Conservation (phyloP, 2,113 vertebrate genomes). For the Bolborhynchus lineola region DNA sequence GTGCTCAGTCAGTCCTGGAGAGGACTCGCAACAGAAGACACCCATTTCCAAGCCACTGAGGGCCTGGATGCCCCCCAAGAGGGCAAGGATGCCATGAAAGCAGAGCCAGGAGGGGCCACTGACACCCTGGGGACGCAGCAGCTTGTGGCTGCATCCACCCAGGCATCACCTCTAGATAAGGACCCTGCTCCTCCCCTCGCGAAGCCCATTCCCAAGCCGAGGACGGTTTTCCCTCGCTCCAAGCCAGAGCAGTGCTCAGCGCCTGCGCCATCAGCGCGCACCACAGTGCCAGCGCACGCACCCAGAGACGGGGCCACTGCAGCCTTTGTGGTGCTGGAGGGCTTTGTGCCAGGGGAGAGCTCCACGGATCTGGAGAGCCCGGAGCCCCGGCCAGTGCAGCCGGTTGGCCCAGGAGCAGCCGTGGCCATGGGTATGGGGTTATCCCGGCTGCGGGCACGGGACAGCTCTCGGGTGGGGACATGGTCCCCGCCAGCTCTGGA, state of each 20-base stretch:
- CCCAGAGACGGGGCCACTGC: constrained; percentile 34
- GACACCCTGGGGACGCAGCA: background rate
- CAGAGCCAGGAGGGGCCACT: background rate
- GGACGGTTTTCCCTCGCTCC: constrained; percentile 86
- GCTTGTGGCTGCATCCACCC: accelerated
- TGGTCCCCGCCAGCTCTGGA: background rate
- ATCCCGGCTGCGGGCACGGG: background rate
- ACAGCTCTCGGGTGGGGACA: background rate
- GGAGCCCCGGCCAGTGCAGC: background rate
- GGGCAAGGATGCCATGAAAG: constrained; percentile 1
- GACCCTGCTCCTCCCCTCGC: background rate
- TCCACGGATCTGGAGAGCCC: constrained; percentile 32
- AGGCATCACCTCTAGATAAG: background rate
- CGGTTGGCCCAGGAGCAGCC: background rate
- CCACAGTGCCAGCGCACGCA: background rate
- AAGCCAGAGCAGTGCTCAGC: background rate
- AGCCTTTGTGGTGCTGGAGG: constrained; percentile 69
- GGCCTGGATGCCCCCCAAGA: background rate
- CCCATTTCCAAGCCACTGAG: background rate
- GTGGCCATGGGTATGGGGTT: background rate
- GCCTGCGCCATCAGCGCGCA: background rate
- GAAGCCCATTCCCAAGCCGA: constrained; percentile 91
- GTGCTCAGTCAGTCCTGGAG: constrained; percentile 4
- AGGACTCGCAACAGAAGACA: background rate
- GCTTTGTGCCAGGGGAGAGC: constrained; percentile 52